Conservation (phyloP, 2,888 invertebrate genomes). For the Zaprionus bogoriensis region DNA sequence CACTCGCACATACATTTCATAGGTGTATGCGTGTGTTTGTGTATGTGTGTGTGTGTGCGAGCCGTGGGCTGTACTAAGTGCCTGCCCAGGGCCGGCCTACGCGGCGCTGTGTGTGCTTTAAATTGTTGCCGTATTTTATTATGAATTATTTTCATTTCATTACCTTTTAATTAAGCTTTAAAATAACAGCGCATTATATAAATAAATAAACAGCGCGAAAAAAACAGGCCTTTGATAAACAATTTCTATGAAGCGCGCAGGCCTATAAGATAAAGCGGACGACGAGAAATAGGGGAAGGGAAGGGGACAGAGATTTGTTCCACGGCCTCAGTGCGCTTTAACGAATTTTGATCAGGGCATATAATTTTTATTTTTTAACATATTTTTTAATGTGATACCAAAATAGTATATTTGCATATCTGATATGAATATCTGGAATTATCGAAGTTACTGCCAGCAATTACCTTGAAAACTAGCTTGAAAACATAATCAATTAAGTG, state of each 20-base stretch:
- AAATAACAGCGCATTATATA: slow-evolving; percentile 49
- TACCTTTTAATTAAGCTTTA: slow-evolving; percentile 61
- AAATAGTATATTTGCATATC: too few relatives aligned
- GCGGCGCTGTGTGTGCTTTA: slow-evolving; percentile 17
- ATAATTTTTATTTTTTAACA: too few relatives aligned
- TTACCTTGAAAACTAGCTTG: too few relatives aligned
- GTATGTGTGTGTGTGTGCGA: neutral
- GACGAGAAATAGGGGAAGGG: too few relatives aligned
- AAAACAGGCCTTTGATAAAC: slow-evolving; percentile 10
- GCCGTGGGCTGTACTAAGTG: slow-evolving; percentile 5
- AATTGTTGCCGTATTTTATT: slow-evolving; percentile 40
- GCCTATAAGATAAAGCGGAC: neutral
- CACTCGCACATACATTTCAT: neutral
- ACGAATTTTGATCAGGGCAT: too few relatives aligned
- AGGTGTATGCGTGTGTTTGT: neutral
- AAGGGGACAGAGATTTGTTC: too few relatives aligned
- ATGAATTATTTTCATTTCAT: slow-evolving; percentile 62
- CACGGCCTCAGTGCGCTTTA: too few relatives aligned
- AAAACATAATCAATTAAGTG: too few relatives aligned
- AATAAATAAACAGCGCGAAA: slow-evolving; percentile 47
- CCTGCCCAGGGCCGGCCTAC: slow-evolving; percentile 17
- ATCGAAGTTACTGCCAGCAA: too few relatives aligned
- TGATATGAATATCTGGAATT: too few relatives aligned
- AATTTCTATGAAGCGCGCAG: neutral
- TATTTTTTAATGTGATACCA: too few relatives aligned